Base-by-base conservation (phyloP, 1,140 invertebrate genomes). In the Yoshiicerus persimilis region DNA sequence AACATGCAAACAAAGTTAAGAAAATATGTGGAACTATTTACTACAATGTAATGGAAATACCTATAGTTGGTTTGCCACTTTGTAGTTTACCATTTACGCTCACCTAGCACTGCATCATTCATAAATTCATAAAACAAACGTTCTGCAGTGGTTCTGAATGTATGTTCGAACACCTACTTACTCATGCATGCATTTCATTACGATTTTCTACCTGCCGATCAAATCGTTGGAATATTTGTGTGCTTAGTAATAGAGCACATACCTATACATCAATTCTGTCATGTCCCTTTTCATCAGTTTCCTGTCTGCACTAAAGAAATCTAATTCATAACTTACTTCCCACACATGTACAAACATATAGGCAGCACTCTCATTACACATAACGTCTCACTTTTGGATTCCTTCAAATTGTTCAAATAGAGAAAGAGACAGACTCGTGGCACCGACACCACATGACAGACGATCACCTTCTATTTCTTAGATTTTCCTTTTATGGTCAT, bases 401-500 rank as follows among this genome's bases (percentile, higher is more conserved):
- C 39, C 13, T 5, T 56, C 47, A 56, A n/a, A 56, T 56, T 56
- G 47, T 47, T 47, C 41, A 47, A n/a, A n/a, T n/a, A n/a, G 9
- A 77, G 20, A 34, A 16, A 36, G n/a, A 80, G 2, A 23, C 75
- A 80, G 75, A 36, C 75, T 80, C 75, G 75, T 80, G 75, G 75
- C 75, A 80, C 75, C 75, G 32, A 80, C 20, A 34, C 30, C 32
- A 34, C 34, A 80, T 80, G 75, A 80, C 75, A 36, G 75, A 36
- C 75, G 11, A 80, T 80, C 75, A 80, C 75, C 75, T 80, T 80
- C 75, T 23, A n/a, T 80, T 80, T 80, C 75, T 80, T 80, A 34
- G n/a, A 80, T 80, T 56, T 16, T 36, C 75, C 75, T 36, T 80
- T 34, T 36, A 80, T 80, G 75, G 75, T n/a, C 75, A 70, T 30